phyloP scores from a whole-genome alignment of 1,140 invertebrate species.

The Aricia agestis region DNA sequence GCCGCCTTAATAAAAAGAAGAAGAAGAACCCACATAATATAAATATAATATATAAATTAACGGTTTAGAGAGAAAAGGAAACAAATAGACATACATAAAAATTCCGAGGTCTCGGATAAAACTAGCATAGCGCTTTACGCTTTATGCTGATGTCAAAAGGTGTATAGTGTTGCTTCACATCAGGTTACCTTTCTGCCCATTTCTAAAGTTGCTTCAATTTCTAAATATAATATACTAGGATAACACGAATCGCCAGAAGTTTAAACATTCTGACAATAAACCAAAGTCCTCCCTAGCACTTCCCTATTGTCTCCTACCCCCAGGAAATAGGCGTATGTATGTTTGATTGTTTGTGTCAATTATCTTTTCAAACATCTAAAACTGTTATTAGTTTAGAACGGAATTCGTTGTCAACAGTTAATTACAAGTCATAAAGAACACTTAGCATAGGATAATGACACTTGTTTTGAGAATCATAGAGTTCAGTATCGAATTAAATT shows the following conservation, averaged over 20 bases:
- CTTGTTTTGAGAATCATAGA: not conserved
- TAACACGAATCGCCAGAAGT: not conserved
- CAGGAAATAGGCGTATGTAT: not conserved
- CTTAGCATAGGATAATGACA: not conserved
- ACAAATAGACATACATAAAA: too few species aligned
- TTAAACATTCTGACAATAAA: not conserved
- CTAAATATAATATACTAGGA: not conserved
- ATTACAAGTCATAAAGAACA: slow-evolving; percentile 38
- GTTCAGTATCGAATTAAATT: not conserved
- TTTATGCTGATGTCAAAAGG: too few species aligned
- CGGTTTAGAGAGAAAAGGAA: too few species aligned
- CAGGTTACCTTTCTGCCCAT: too few species aligned
- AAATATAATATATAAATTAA: too few species aligned
- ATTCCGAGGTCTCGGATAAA: too few species aligned
- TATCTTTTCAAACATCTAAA: slow-evolving; percentile 24
- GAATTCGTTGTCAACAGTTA: slow-evolving; percentile 42
- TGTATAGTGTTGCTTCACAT: too few species aligned
- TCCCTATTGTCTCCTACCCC: not conserved
- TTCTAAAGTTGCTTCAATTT: not conserved
- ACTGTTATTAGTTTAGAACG: slow-evolving; percentile 24
- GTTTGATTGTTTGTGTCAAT: slow-evolving; percentile 18
- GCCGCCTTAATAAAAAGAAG: too few species aligned
- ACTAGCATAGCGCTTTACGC: too few species aligned
- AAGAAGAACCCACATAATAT: too few species aligned
- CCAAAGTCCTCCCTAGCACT: not conserved